These are phyloP conservation scores for Holotrichia oblita DNA, from an alignment of 1,140 invertebrate genomes.

Conservation along the genomic window DNA sequence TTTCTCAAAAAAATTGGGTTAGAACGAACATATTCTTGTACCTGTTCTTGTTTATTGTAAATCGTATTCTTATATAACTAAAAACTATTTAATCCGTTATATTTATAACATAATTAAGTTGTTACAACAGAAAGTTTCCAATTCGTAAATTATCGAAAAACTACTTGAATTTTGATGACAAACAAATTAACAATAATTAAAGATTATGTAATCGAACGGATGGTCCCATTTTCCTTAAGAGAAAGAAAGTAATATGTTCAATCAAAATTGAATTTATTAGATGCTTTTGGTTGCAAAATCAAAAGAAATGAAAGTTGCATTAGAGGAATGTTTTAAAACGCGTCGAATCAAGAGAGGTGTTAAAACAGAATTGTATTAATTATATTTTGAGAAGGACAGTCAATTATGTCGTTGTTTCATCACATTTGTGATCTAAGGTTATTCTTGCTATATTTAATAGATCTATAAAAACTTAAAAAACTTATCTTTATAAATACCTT, in stretches of 20 bases:
- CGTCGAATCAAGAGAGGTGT: neutral
- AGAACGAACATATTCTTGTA: no score
- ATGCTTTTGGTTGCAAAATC: no score
- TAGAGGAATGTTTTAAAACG: neutral
- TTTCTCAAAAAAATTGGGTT: no score
- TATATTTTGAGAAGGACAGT: neutral
- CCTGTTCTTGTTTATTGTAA: no score
- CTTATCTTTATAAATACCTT: neutral
- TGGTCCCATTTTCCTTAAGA: neutral
- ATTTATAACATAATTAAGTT: conserved; percentile 46
- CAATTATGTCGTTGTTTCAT: neutral
- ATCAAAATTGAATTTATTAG: no score
- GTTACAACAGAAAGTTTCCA: conserved; percentile 42
- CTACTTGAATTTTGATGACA: neutral
- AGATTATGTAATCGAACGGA: neutral
- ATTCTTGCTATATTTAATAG: neutral
- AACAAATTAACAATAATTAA: neutral
- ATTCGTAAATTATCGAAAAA: neutral
- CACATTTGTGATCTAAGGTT: neutral
- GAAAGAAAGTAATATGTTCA: neutral
- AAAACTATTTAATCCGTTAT: conserved; percentile 35
- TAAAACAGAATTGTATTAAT: neutral
- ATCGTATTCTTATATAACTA: no score
- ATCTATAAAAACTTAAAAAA: neutral
- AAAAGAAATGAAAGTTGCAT: no score